Conservation (phyloP, 2,888 invertebrate genomes). For the Tanytarsus gracilentus region DNA sequence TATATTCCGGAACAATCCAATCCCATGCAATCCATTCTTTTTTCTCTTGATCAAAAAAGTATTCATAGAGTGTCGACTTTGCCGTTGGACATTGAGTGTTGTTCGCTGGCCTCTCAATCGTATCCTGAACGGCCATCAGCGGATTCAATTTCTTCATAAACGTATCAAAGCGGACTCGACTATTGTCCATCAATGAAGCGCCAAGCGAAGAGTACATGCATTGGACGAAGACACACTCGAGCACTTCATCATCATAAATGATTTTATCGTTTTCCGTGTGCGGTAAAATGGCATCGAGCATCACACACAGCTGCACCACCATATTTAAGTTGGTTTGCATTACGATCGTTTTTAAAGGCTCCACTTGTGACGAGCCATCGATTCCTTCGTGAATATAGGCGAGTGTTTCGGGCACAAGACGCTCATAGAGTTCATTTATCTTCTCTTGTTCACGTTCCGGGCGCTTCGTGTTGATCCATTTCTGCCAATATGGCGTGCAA, state of each 20-base stretch:
- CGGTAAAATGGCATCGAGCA: slow-evolving; percentile 65
- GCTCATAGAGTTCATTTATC: slow-evolving; percentile 56
- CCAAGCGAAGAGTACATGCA: slow-evolving; percentile 80
- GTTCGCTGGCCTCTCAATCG: slow-evolving; percentile 52
- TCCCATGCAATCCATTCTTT: slow-evolving; percentile 78
- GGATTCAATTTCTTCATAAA: slow-evolving; percentile 67
- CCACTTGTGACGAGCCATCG: slow-evolving; percentile 60
- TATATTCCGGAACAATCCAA: slow-evolving; percentile 65
- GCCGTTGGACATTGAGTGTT: slow-evolving; percentile 64
- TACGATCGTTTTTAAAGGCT: slow-evolving; percentile 70
- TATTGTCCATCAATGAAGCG: slow-evolving; percentile 61
- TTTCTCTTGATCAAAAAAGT: slow-evolving; percentile 59
- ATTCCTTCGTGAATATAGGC: slow-evolving; percentile 65
- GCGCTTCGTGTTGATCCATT: slow-evolving; percentile 57
- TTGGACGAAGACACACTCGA: slow-evolving; percentile 65
- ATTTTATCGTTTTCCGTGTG: slow-evolving; percentile 45
- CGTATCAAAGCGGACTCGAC: slow-evolving; percentile 63
- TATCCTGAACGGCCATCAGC: slow-evolving; percentile 61
- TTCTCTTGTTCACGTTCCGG: slow-evolving; percentile 47
- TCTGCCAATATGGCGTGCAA: slow-evolving; percentile 76
- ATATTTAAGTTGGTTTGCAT: slow-evolving; percentile 79
- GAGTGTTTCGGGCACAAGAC: slow-evolving; percentile 63
- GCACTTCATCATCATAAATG: slow-evolving; percentile 47
- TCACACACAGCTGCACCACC: slow-evolving; percentile 73
- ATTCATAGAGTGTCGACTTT: slow-evolving; percentile 69